Evolutionary conservation across 2,888 invertebrate species (phyloP), one percentile per base, ranked within the genome.

Genomic region (Orchestes rusci): DNA sequence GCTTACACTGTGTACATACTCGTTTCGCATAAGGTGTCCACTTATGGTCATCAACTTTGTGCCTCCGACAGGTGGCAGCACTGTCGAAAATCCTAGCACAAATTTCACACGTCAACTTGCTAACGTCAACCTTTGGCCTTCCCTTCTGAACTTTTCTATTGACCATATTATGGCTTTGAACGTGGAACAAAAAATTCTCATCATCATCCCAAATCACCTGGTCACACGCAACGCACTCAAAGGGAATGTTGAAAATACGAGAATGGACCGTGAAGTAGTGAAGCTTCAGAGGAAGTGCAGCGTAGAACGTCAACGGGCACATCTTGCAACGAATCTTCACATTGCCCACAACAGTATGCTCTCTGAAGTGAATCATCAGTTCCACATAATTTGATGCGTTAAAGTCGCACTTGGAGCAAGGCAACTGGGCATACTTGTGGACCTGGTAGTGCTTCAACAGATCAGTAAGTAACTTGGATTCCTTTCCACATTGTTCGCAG

Each of bases 281-380:
- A 12, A 35, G 16, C 7, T 29, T 13, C 4, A 15, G 30, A 19
- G 42, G 28, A n/a, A 10, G 3, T 19, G 36, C 2, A 12, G 18
- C 15, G 12, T 39, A 45, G 23, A 39, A 45, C n/a, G 15, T 15
- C 13, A 34, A 15, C n/a, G 27, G 15, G 7, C 44, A 45, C 4
- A 28, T 3, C 3, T 18, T 17, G 30, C 44, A 39, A 2, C 7
- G 5, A 5, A 45, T 16, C 8, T 45, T 30, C 3, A 45, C 13
- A 13, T 40, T 40, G 7, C 31, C 37, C 2, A 18, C 5, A 16
- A 40, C n/a, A 13, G 32, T 19, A 18, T 45, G 45, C 15, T 18
- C 15, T 32, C 29, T 20, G 27, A 30, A 35, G 18, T 45, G 45
- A 35, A 20, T 15, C 27, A 40, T 27, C 15, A 45, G 16, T n/a